Percentiles rank a stretch among this genome's conserved stretches.
Evolutionary conservation across 2,797 vertebrate species (phyloP).

Genomic region (Poeciliopsis gracilis): DNA sequence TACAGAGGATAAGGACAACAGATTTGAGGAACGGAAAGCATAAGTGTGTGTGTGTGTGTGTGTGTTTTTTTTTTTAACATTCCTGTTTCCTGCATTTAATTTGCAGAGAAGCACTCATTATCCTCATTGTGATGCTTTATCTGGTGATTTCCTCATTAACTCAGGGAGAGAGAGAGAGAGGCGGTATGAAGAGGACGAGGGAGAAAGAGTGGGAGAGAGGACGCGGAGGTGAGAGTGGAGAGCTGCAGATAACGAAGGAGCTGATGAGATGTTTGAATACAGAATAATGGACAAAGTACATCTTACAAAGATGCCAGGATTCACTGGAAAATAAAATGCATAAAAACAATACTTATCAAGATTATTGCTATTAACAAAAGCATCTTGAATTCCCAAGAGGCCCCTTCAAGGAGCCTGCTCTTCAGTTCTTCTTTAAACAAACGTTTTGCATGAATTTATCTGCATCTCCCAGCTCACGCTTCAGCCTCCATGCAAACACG

Average conservation of each 20-base stretch:
- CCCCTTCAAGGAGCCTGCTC: not conserved
- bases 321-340: not conserved
- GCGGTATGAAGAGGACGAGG: conserved; percentile 45
- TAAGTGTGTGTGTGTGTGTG: conserved; percentile 1
- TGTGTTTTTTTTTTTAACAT: conserved; percentile 1
- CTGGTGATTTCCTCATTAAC: conserved; percentile 54
- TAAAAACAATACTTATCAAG: conserved; percentile 11
- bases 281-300: conserved; percentile 45
- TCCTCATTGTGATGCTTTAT: conserved; percentile 40
- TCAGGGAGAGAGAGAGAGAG: conserved; percentile 42
- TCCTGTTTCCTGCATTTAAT: conserved; percentile 31
- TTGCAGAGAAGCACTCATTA: conserved; percentile 39
- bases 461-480: not conserved
- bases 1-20: conserved; percentile 32
- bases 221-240: conserved; percentile 56
- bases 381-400: not conserved
- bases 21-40: conserved; percentile 32
- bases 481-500: not conserved
- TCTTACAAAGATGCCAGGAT: not conserved
- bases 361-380: not conserved
- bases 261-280: conserved; percentile 36
- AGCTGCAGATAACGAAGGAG: conserved; percentile 48
- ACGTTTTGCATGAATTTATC: not conserved
- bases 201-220: conserved; percentile 54
- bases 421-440: not conserved